These are phyloP conservation scores for Eupsilia transversa DNA, from an alignment of 2,888 invertebrate species.

Conservation along the genomic window DNA sequence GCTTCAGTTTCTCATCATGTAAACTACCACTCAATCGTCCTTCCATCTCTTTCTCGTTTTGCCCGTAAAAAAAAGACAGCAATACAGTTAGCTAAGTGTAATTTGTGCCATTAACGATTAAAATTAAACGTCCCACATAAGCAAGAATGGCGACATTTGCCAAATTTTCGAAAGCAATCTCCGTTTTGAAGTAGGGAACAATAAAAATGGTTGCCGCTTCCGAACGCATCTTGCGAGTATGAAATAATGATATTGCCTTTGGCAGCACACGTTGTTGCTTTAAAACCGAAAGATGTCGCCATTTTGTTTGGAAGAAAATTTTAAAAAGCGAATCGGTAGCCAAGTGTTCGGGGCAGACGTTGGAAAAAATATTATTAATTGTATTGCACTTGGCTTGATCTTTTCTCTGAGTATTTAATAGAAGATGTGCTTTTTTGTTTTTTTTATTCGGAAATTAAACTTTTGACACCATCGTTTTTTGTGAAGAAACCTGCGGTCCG, in stretches of 20 bases:
- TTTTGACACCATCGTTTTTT: neutral
- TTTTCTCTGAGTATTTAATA: constrained; percentile 7
- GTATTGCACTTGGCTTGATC: constrained; percentile 54
- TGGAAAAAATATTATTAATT: constrained; percentile 59
- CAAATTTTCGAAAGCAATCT: constrained; percentile 67
- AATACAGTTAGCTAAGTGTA: neutral
- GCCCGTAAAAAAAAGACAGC: neutral
- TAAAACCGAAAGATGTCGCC: constrained; percentile 68
- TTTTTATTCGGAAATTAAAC: no score
- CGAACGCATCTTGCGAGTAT: constrained; percentile 78
- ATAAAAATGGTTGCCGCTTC: constrained; percentile 80
- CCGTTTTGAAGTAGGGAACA: constrained; percentile 76
- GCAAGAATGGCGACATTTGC: constrained; percentile 58
- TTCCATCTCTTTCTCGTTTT: neutral
- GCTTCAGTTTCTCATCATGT: neutral
- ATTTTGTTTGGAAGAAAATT: constrained; percentile 70
- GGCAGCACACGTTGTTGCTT: constrained; percentile 77
- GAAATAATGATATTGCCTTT: constrained; percentile 86
- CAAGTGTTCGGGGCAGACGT: constrained; percentile 68
- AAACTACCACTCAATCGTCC: neutral
- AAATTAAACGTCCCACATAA: constrained; percentile 57
- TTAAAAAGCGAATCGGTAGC: constrained; percentile 72
- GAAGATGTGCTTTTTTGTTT: neutral
- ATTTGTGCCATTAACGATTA: constrained; percentile 39
- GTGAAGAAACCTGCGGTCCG: no score